Evolutionary conservation across 2,888 invertebrate genomes (phyloP), one percentile per base, ranked within the genome.

Genomic region (Mimas tiliae): DNA sequence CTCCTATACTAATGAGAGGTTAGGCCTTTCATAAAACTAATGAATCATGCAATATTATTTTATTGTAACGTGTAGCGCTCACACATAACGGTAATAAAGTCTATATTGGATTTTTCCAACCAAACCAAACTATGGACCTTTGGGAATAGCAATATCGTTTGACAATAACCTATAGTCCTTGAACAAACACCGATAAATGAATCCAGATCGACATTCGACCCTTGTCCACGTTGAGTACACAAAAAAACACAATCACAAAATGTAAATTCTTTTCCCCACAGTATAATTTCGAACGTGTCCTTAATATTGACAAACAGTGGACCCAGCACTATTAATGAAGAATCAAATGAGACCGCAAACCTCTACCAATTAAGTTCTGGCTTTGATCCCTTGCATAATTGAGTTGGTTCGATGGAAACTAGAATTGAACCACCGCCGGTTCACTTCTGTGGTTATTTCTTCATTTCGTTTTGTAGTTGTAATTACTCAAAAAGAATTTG

Each of bases 371-470:
- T 79, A 77, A 72, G 70, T 74, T 71, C 73, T 71, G 70, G 72
- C 71, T 78, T 75, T 78, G 77, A 79, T 79, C 75, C 72, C 72
- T 65, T 80, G 72, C 75, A 82, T 82, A 76, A 82, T 82, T 78
- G 68, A 79, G 74, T 70, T 55, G 66, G 72, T 72, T 71, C 71
- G 48, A 67, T 68, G 65, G 67, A 68, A 64, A 62, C 66, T 58
- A 63, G 53, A 66, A 62, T 65, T 47, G 66, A 63, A 66, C 66
- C 48, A 48, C 53, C 47, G 38, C 16, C 55, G 45, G 38, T 63
- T 48, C 65, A 16, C 33, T 50, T 45, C 45, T 63, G 66, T 52
- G 45, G 52, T 66, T 52, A 63, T 66, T 63, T 63, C 67, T 64
- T 64, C 51, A 67, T 66, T 66, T 53, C 12, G 66, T 34, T 63